phyloP scores from a whole-genome alignment of 2,888 invertebrate genomes.

The Calameuta idolon region DNA sequence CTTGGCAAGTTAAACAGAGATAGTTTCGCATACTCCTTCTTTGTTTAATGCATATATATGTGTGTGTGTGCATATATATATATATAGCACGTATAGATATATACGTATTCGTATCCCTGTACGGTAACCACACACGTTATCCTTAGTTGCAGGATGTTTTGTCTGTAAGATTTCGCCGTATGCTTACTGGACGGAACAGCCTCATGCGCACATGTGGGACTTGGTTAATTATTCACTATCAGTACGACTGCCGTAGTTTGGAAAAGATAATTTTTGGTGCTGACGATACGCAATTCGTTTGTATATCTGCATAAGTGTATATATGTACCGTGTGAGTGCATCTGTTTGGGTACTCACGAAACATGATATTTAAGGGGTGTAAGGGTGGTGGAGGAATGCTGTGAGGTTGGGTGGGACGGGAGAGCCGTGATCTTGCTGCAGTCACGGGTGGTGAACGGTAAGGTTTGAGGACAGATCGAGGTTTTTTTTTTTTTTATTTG shows the following conservation, averaged over 20 bases:
- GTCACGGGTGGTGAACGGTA: not conserved
- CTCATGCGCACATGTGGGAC: not conserved
- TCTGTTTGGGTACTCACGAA: conserved; percentile 13
- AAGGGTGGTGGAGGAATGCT: not conserved
- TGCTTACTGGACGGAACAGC: not conserved
- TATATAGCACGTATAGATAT: conserved; percentile 12
- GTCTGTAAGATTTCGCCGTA: conserved; percentile 38
- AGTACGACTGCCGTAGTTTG: not conserved
- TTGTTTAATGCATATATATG: conserved; percentile 7
- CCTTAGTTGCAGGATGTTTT: conserved; percentile 48
- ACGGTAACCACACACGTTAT: conserved; percentile 26
- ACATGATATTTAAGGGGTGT: conserved; percentile 23
- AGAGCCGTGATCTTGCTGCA: not conserved
- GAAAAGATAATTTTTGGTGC: not conserved
- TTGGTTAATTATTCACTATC: not conserved
- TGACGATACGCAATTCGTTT: not conserved
- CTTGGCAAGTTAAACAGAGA: conserved; percentile 47
- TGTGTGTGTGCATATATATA: too few relatives aligned
- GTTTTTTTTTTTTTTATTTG: not conserved
- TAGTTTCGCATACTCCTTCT: not conserved
- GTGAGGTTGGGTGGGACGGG: not conserved
- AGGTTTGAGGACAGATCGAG: not conserved
- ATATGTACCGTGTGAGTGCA: not conserved
- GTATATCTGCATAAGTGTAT: not conserved
- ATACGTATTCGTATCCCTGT: conserved; percentile 14